Conservation (phyloP, 2,113 vertebrate genomes). For the Triplophysa siluroides region DNA sequence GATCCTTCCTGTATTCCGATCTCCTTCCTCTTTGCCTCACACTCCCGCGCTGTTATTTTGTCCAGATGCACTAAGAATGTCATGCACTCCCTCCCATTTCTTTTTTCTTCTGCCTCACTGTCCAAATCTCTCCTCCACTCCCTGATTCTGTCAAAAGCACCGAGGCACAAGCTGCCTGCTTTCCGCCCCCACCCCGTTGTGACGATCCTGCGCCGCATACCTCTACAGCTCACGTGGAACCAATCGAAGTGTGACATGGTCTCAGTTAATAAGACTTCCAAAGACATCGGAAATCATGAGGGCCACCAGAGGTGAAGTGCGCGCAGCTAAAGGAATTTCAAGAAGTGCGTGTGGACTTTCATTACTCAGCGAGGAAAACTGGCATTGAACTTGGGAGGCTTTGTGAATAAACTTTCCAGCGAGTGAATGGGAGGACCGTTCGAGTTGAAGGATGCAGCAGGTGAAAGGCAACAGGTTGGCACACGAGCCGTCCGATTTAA, state of each 20-base stretch:
- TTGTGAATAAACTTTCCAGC: neutral
- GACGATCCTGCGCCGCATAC: conserved; percentile 41
- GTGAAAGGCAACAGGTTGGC: conserved; percentile 56
- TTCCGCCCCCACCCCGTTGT: conserved; percentile 34
- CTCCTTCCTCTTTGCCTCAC: conserved; percentile 40
- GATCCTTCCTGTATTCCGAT: conserved; percentile 35
- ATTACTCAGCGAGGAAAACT: conserved; percentile 13
- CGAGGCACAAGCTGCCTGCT: conserved; percentile 44
- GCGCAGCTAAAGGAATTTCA: neutral
- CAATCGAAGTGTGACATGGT: conserved; percentile 23
- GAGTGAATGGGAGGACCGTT: neutral
- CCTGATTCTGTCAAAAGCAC: conserved; percentile 54
- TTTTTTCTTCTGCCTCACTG: conserved; percentile 2
- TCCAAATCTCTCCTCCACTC: conserved; percentile 38
- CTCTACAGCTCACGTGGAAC: conserved; percentile 22
- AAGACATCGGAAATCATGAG: neutral
- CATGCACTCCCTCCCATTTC: conserved; percentile 39
- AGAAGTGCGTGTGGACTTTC: conserved; percentile 24
- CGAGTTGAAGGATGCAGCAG: conserved; percentile 37
- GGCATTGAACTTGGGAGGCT: neutral
- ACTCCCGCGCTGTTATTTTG: conserved; percentile 52
- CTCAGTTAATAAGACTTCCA: conserved; percentile 6
- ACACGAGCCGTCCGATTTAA: conserved; percentile 32
- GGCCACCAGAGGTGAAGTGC: conserved; percentile 5
- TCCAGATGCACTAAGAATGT: conserved; percentile 66